Conservation (phyloP, 2,797 vertebrate genomes). For the Pangasius sanitwongsei region DNA sequence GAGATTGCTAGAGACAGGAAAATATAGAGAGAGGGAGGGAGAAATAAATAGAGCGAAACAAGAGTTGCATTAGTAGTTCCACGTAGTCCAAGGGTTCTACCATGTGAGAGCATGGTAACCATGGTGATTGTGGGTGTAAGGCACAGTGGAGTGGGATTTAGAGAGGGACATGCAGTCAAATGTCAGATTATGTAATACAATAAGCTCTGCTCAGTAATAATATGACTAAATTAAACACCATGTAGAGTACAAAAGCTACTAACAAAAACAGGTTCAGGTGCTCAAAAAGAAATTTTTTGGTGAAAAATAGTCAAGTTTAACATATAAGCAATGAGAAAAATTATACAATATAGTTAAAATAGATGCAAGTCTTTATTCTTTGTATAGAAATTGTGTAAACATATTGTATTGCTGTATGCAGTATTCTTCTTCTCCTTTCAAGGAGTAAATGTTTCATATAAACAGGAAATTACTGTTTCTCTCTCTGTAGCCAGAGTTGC, state of each 20-base stretch:
- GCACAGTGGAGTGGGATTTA: conserved; percentile 68
- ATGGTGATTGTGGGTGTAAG: conserved; percentile 73
- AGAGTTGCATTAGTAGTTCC: conserved; percentile 36
- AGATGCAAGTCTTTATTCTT: background rate
- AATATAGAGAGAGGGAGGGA: background rate
- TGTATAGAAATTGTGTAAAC: background rate
- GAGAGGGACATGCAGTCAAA: conserved; percentile 46
- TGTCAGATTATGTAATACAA: conserved; percentile 70
- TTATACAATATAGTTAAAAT: background rate
- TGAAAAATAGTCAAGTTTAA: background rate
- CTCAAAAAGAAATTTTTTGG: background rate
- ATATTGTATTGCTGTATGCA: background rate
- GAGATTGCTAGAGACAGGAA: background rate
- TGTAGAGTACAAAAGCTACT: background rate
- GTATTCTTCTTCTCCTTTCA: background rate
- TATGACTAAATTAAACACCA: conserved; percentile 29
- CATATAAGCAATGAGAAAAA: background rate
- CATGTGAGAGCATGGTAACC: conserved; percentile 63
- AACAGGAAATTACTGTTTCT: background rate
- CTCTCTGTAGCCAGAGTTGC: background rate
- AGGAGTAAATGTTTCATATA: background rate
- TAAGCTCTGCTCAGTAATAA: conserved; percentile 34
- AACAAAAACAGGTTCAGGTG: background rate
- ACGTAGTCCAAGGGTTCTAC: conserved; percentile 27
- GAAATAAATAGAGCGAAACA: conserved; percentile 49